Evolutionary conservation across 2,113 vertebrate species (phyloP), one percentile per base, ranked within the genome.

Genomic region (Cryptomyrus ogoouensis): DNA sequence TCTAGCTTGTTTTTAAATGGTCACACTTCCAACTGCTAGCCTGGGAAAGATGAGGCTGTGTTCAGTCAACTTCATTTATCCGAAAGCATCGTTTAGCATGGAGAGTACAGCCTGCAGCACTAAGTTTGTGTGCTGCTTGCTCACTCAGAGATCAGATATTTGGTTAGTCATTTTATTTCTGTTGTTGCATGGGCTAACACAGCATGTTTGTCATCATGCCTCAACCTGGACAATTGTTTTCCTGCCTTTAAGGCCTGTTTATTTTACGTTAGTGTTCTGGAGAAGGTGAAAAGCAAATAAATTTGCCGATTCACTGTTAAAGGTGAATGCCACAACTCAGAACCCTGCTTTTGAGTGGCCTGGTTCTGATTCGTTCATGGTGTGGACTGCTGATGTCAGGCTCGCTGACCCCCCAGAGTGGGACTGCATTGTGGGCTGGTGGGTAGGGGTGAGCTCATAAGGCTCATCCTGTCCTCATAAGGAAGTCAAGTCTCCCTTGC

Each of bases 1-100:
- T 86, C 74, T 39, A 19, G 31, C 74, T 86, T 50, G 42, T 47
- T 85, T 85, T 86, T 86, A 86, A 86, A 86, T 49, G 83, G 44
- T 27, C 44, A 49, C 47, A 27, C 42, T 85, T 85, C 24, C 83
- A 87, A 27, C 27, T 39, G 47, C 85, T 24, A 35, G 27, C 47
- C 49, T 56, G n/a, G 31, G 47, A 12, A 17, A 52, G 53, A 53
- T 21, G 13, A 87, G 15, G 50, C n/a, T 24, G n/a, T 80, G 35
- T 80, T 80, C 10, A 77, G 31, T 17, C 24, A 2, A 12, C 31
- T 35, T 31, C n/a, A 19, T 80, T 80, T 39, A 35, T 17, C 15
- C 5, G 15, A 80, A 80, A 80, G 35, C 35, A 39, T n/a, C 31
- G 2, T 42, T 42, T 19, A 80, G 35, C 35, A 42, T 35, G 74